Evolutionary conservation across 1,140 invertebrate species (phyloP), one percentile per base, ranked within the genome.

Genomic region (Halesus radiatus): DNA sequence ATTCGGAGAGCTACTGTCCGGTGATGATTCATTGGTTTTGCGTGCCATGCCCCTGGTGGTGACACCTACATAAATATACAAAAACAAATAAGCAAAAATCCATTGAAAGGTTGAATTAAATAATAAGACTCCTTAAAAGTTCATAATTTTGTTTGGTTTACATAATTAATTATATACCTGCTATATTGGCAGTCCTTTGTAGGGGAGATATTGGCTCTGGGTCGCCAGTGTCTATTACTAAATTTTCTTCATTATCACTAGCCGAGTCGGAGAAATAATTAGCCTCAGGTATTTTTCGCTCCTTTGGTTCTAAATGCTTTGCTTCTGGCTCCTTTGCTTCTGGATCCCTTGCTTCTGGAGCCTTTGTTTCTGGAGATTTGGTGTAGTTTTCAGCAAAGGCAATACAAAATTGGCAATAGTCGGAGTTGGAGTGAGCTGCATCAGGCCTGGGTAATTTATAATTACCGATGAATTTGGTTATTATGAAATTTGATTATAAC

Each of bases 1-100:
- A 29, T 29, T 29, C 1, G 64, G 22, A 10, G 23, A 72, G 10
- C 18, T n/a, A 22, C 29, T 37, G 8, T 3, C 62, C 13, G 26
- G 32, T 13, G 16, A 20, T 13, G 50, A 29, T 62, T 50, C 52
- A 45, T 1, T 73, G 20, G 8, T 37, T 45, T 73, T 79, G 7
- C 53, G 18, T 4, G 68, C 68, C 77, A 79, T 79, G 10, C 77
- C 68, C 73, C 77, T 79, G 18, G 76, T 78, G 15, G 54, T 73
- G 8, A 79, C 68, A 22, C 77, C 77, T 79, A 45, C 10, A 78
- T 70, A 32, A 8, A 23, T 37, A 13, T 13, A 29, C 56, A 76
- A 20, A 76, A 32, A 29, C 2, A 29, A 29, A 29, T 29, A 3
- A 29, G 5, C 2, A 29, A 60, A 58, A 26, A 60, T 26, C 2